Percentiles rank a stretch among this genome's conserved stretches.
Conservation (phyloP, 2,888 invertebrate species). For the Colletes collaris region DNA sequence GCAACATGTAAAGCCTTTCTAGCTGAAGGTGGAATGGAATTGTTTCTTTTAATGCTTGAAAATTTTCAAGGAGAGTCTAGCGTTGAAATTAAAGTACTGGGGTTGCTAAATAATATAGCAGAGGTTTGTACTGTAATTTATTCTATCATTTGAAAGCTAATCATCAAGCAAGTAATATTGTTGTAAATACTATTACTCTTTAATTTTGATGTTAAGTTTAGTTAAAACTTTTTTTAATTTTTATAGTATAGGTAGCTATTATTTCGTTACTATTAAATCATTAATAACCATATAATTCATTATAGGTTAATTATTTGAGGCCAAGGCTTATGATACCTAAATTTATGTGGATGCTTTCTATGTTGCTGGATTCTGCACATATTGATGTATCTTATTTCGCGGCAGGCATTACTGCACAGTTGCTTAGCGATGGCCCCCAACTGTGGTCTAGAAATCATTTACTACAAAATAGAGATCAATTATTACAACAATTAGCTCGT, state of each 20-base stretch:
- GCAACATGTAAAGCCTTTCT: constrained; percentile 88
- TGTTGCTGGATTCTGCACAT: constrained; percentile 85
- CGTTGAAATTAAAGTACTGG: constrained; percentile 90
- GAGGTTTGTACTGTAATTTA: constrained; percentile 84
- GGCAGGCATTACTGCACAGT: constrained; percentile 89
- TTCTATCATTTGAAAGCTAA: not conserved
- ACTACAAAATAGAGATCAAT: constrained; percentile 70
- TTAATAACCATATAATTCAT: constrained; percentile 28
- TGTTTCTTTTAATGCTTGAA: constrained; percentile 88
- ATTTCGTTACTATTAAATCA: not conserved
- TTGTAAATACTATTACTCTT: not conserved
- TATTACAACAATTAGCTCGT: constrained; percentile 81
- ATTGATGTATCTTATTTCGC: constrained; percentile 90
- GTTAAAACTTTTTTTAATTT: no score
- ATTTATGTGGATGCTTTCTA: constrained; percentile 84
- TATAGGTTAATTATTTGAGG: constrained; percentile 85
- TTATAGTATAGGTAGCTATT: not conserved
- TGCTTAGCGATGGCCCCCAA: constrained; percentile 86
- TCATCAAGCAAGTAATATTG: not conserved
- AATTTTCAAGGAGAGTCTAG: constrained; percentile 86
- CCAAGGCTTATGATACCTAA: constrained; percentile 84
- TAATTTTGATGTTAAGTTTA: no score
- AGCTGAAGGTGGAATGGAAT: constrained; percentile 87
- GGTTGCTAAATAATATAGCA: constrained; percentile 90
- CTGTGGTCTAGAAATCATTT: constrained; percentile 83